Percentiles rank a stretch among this genome's conserved stretches.
phyloP scores from a whole-genome alignment of 1,140 invertebrate species.

The Pseudoatta argentina region DNA sequence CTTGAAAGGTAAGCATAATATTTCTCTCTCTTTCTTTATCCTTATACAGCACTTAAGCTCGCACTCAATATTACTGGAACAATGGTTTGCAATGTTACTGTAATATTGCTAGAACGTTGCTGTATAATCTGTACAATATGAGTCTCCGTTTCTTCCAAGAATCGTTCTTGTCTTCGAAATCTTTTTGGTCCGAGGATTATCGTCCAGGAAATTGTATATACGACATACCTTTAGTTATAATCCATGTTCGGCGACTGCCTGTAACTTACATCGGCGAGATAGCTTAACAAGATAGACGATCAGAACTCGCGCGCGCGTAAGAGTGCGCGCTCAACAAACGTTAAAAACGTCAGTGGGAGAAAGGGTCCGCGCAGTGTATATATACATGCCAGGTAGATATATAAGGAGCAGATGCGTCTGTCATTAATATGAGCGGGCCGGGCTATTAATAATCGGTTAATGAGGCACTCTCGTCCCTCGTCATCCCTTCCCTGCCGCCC shows the following conservation, averaged over 20 bases:
- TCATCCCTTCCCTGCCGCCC: conserved; percentile 61
- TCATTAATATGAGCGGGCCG: conserved; percentile 83
- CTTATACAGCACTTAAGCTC: no score
- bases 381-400: conserved; percentile 76
- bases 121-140: no score
- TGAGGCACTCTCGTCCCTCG: conserved; percentile 78
- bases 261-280: conserved; percentile 34
- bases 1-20: neutral
- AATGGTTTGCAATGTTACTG: no score
- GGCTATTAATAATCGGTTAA: conserved; percentile 85
- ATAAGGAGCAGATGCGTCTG: conserved; percentile 80
- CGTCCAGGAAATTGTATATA: neutral
- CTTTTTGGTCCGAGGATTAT: neutral
- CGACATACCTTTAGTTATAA: conserved; percentile 1
- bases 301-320: conserved; percentile 40
- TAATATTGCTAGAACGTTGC: no score
- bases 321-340: conserved; percentile 21
- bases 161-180: neutral
- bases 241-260: neutral
- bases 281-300: conserved; percentile 60
- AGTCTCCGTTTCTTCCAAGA: neutral
- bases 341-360: conserved; percentile 67
- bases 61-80: no score
- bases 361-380: conserved; percentile 20
- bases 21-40: neutral